Evolutionary conservation across 2,888 invertebrate genomes (phyloP), one percentile per base, ranked within the genome.

Genomic region (Galerucella nymphaeae): DNA sequence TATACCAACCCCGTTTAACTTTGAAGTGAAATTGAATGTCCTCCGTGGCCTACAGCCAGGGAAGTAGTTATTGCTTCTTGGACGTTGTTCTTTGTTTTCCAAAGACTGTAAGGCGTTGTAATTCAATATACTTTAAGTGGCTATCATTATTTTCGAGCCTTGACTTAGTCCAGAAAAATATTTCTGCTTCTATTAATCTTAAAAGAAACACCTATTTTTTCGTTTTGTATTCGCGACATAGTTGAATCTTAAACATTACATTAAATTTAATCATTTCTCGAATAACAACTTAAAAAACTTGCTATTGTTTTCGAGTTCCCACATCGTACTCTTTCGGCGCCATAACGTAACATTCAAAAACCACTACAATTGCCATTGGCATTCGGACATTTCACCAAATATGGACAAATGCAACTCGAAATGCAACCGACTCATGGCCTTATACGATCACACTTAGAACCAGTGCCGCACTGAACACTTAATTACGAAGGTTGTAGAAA

Each of bases 331-430:
- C 18, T 30, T 16, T 30, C 30, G 38, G n/a, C 59, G 59, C 38
- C 30, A 23, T 59, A 59, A 13, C 8, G 59, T 38, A 14, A 59
- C 59, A 59, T 59, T 59, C 59, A 59, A 59, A 59, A 59, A 59
- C 59, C 59, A 59, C 59, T 59, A 59, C 59, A 59, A 59, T 59
- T 16, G 59, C 59, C 9, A 59, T 38, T 38, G 64, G 48, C 64
- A 64, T 64, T 64, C 64, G 64, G 48, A 23, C 64, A 50, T 50
- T 20, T 45, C 48, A 48, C 64, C 64, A 64, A 64, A 64, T 64
- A 64, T 64, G 48, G 64, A 64, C 64, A 64, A 64, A 20, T 64
- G 50, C 62, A 62, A 13, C 45, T 62, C 62, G 41, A 42, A 62
- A n/a, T 62, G 45, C 59, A 64, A 48, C 48, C 45, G 42, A 64